Percentiles rank a stretch among this genome's conserved stretches.
phyloP scores from a whole-genome alignment of 2,797 vertebrate species.

The Rhinichthys osculus region DNA sequence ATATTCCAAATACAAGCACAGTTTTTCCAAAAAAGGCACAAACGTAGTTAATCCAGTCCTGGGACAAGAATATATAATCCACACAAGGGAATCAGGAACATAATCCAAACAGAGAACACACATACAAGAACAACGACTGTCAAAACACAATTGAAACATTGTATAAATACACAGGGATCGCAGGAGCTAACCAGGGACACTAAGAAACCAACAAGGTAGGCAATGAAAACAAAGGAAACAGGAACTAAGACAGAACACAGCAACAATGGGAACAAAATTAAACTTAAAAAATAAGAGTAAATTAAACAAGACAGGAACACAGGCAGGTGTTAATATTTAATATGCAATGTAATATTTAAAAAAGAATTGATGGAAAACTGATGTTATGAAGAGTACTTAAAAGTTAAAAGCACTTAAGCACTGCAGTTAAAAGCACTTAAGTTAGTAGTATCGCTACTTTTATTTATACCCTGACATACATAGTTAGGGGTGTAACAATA shows the following conservation, averaged over 20 bases:
- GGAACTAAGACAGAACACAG: too few relatives aligned
- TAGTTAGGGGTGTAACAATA: background rate
- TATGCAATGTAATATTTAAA: too few relatives aligned
- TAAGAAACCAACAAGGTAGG: too few relatives aligned
- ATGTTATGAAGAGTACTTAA: background rate
- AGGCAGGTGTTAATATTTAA: too few relatives aligned
- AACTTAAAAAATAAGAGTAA: too few relatives aligned
- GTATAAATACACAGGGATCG: background rate
- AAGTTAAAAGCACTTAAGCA: too few relatives aligned
- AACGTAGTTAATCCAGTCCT: background rate
- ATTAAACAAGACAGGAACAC: too few relatives aligned
- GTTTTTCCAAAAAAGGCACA: background rate
- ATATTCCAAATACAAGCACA: background rate
- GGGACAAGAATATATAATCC: background rate
- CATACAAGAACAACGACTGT: background rate
- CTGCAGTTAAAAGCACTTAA: too few relatives aligned
- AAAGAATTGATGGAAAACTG: too few relatives aligned
- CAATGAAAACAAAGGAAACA: too few relatives aligned
- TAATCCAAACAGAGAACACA: background rate
- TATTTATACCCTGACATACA: background rate
- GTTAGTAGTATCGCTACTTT: background rate
- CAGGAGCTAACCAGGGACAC: background rate
- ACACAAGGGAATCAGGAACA: background rate
- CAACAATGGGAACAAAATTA: too few relatives aligned
- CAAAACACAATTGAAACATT: background rate